phyloP scores from a whole-genome alignment of 23 tunicate genomes.

The Corella eumyota region DNA sequence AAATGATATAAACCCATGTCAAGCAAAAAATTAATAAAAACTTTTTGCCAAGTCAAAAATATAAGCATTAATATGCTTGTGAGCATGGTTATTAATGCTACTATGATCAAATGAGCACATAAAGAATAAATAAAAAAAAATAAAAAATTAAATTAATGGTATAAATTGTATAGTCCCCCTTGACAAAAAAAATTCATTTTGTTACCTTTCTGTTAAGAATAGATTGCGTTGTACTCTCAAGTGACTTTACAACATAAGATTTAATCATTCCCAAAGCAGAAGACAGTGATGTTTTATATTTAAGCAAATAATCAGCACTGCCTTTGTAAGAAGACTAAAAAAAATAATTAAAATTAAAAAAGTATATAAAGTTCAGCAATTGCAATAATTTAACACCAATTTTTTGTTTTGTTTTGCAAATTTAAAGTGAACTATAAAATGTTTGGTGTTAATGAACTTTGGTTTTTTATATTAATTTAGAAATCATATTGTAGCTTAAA shows the following conservation, averaged over 20 bases:
- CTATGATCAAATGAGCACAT: too few relatives aligned
- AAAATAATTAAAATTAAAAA: not conserved
- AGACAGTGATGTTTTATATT: slow-evolving; percentile 49
- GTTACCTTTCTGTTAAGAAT: slow-evolving; percentile 64
- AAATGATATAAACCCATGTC: too few relatives aligned
- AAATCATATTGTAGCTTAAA: not conserved
- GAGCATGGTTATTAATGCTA: too few relatives aligned
- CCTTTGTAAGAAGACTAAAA: slow-evolving; percentile 59
- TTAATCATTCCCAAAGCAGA: slow-evolving; percentile 80
- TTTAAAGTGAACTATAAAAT: not conserved
- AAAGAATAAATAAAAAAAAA: too few relatives aligned
- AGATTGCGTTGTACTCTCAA: slow-evolving; percentile 57
- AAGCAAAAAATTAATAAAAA: too few relatives aligned
- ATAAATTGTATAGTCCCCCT: too few relatives aligned
- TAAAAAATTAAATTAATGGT: too few relatives aligned
- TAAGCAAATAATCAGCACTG: slow-evolving; percentile 51
- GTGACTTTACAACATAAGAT: slow-evolving; percentile 47
- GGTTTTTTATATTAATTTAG: not conserved
- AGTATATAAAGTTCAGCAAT: not conserved
- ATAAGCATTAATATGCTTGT: too few relatives aligned
- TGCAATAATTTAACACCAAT: not conserved
- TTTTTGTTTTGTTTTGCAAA: not conserved
- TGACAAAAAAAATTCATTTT: too few relatives aligned
- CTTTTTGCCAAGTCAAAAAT: too few relatives aligned
- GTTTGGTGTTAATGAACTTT: not conserved